A percentile compares a stretch with the other conserved stretches of the same genome.
Evolutionary conservation across 2,113 vertebrate species (phyloP).

Genomic region (Gallinago paraguaiae): DNA sequence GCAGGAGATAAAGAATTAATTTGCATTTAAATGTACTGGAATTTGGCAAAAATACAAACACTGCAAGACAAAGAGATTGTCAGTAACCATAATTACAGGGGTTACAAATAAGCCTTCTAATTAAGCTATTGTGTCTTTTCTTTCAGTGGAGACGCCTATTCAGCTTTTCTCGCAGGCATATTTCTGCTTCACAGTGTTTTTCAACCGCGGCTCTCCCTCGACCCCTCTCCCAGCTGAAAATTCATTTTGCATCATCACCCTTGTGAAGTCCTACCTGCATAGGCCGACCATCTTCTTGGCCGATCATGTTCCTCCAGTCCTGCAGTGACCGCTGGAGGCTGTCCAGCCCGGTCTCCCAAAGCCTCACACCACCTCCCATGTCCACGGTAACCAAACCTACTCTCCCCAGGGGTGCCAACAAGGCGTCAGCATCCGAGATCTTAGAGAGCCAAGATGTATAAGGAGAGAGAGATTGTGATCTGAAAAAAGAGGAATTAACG

Average conservation of each 20-base stretch:
- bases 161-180: background rate
- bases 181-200: background rate
- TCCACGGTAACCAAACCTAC: slow-evolving; percentile 89
- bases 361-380: slow-evolving; percentile 86
- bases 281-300: slow-evolving; percentile 82
- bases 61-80: background rate
- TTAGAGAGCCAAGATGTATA: slow-evolving; percentile 91
- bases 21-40: background rate
- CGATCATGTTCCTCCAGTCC: slow-evolving; percentile 97
- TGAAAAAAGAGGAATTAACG: slow-evolving; percentile 64
- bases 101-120: background rate
- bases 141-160: background rate
- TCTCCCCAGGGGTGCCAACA: slow-evolving; percentile 82
- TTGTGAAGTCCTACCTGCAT: slow-evolving; percentile 82
- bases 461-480: slow-evolving; percentile 81
- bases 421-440: slow-evolving; percentile 86
- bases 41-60: slow-evolving; percentile 32
- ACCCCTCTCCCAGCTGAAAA: background rate
- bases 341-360: slow-evolving; percentile 93
- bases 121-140: background rate
- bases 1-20: background rate
- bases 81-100: background rate
- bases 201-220: background rate
- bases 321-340: slow-evolving; percentile 87
- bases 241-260: background rate